Percentiles rank a stretch among this genome's conserved stretches.
Evolutionary conservation across 23 tunicate genomes (phyloP).

Genomic region (Botrylloides violaceus): DNA sequence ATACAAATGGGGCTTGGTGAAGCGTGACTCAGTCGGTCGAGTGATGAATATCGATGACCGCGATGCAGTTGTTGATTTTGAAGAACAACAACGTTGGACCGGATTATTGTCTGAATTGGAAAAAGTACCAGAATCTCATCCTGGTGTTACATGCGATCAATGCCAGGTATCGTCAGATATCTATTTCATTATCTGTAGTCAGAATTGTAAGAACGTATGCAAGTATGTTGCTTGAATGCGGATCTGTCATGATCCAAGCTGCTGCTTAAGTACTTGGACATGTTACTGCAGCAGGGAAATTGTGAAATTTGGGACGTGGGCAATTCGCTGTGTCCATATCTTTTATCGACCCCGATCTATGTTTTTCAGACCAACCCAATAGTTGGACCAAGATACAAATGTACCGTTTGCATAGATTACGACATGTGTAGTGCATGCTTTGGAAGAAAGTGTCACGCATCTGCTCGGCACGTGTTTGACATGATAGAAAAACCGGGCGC

Average conservation of each 20-base stretch:
- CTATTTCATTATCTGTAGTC: neutral
- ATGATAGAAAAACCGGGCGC: constrained; percentile 36
- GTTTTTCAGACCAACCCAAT: constrained; percentile 36
- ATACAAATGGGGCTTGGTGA: constrained; percentile 82
- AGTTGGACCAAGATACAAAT: constrained; percentile 50
- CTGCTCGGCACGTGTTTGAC: constrained; percentile 57
- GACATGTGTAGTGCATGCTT: constrained; percentile 64
- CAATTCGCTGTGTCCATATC: too few species aligned
- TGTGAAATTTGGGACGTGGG: too few species aligned
- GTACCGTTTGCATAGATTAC: constrained; percentile 48
- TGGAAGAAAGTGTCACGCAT: constrained; percentile 35
- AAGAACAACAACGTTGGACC: constrained; percentile 72
- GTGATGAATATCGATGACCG: constrained; percentile 47
- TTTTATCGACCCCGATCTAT: too few species aligned
- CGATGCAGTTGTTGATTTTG: constrained; percentile 57
- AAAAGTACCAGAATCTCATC: constrained; percentile 37
- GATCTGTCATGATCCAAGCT: neutral
- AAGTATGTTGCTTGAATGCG: neutral
- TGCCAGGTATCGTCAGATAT: constrained; percentile 38
- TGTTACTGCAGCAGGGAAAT: too few species aligned
- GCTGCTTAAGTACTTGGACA: neutral
- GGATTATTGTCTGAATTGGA: constrained; percentile 65
- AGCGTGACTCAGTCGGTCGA: constrained; percentile 38
- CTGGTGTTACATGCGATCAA: constrained; percentile 27
- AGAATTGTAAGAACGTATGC: neutral